Conservation (phyloP, 2,888 invertebrate species). For the Chouioia cunea region DNA sequence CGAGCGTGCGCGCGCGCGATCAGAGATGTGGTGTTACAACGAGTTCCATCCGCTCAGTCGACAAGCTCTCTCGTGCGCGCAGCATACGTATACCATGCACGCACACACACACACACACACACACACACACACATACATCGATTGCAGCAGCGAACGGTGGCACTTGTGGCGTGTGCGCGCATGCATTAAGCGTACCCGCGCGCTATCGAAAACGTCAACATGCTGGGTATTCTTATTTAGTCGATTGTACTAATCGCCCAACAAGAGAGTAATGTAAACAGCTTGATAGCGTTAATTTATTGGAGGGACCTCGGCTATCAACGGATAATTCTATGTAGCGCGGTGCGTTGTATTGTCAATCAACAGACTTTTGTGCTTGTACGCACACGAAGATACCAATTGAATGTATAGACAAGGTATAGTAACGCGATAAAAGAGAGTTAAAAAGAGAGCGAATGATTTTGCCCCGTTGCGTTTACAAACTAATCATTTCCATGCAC, state of each 20-base stretch:
- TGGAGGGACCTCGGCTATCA: constrained; percentile 46
- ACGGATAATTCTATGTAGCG: too few species aligned
- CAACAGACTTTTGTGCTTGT: too few species aligned
- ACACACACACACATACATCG: too few species aligned
- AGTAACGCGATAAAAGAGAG: too few species aligned
- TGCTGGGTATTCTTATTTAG: constrained; percentile 52
- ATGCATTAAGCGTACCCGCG: not conserved
- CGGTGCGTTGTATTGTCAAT: too few species aligned
- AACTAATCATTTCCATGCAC: constrained; percentile 41
- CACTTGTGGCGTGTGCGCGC: constrained; percentile 30
- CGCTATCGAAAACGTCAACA: constrained; percentile 2
- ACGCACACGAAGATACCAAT: constrained; percentile 9
- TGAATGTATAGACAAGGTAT: constrained; percentile 5
- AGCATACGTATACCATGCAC: too few species aligned
- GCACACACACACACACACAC: too few species aligned
- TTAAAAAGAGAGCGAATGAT: constrained; percentile 1
- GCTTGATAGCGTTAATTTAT: constrained; percentile 63
- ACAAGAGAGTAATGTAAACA: constrained; percentile 65
- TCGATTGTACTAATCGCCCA: constrained; percentile 62
- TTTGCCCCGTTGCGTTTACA: not conserved
- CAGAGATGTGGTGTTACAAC: too few species aligned
- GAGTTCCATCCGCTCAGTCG: too few species aligned
- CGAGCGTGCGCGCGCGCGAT: too few species aligned
- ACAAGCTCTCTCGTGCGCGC: not conserved
- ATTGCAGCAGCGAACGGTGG: not conserved